A percentile compares a stretch with the other conserved stretches of the same genome.
These are phyloP conservation scores for Uloborus plumipes DNA, from an alignment of 2,888 invertebrate genomes.

Conservation along the genomic window DNA sequence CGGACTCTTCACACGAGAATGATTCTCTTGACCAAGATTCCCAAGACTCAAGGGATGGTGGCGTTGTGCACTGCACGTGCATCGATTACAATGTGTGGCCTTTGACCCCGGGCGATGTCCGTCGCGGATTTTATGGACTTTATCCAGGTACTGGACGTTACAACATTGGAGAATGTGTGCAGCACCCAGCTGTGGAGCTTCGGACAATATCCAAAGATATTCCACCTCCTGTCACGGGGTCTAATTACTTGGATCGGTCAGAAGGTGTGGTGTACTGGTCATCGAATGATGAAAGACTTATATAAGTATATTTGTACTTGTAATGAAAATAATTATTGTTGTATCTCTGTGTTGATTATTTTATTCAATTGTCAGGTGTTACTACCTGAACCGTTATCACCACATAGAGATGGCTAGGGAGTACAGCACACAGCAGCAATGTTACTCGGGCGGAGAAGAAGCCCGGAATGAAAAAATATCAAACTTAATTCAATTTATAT, in stretches of 20 bases:
- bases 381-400: no score
- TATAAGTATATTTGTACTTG: constrained; percentile 17
- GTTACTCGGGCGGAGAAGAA: no score
- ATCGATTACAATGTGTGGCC: constrained; percentile 43
- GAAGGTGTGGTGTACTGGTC: constrained; percentile 59
- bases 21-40: constrained; percentile 54
- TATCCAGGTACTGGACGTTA: constrained; percentile 27
- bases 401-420: no score
- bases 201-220: constrained; percentile 27
- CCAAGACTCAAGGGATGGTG: constrained; percentile 3
- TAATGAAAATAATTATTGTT: no score
- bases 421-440: no score
- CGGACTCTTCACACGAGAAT: constrained; percentile 42
- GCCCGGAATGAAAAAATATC: no score
- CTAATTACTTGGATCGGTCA: constrained; percentile 52
- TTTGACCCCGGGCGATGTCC: background rate
- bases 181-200: constrained; percentile 23
- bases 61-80: constrained; percentile 46
- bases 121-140: constrained; percentile 12
- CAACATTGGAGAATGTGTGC: constrained; percentile 24
- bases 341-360: background rate
- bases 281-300: constrained; percentile 57
- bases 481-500: no score
- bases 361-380: background rate
- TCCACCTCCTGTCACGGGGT: constrained; percentile 54